These are phyloP conservation scores for Mesopsocus fuscifrons DNA, from an alignment of 2,888 invertebrate genomes.

Conservation along the genomic window DNA sequence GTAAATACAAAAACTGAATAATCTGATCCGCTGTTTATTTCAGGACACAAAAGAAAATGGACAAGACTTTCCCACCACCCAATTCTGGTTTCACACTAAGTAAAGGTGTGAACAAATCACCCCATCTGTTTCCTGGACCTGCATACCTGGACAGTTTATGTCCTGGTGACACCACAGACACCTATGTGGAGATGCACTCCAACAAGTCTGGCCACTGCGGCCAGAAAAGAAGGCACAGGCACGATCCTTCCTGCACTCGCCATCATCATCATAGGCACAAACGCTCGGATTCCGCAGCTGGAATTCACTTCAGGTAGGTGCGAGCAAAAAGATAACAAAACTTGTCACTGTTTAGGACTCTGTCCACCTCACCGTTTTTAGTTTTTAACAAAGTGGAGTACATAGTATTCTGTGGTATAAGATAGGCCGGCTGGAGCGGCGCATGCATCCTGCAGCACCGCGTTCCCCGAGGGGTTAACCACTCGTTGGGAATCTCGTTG, in stretches of 20 bases:
- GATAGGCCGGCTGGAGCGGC: too few relatives aligned
- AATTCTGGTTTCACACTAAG: constrained; percentile 7
- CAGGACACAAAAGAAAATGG: constrained; percentile 11
- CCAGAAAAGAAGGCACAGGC: constrained; percentile 11
- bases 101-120: constrained; percentile 1
- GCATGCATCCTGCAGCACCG: too few relatives aligned
- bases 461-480: too few relatives aligned
- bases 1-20: too few relatives aligned
- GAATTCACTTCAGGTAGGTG: constrained; percentile 2
- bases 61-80: constrained; percentile 2
- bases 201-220: constrained; percentile 13
- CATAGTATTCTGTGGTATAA: too few relatives aligned
- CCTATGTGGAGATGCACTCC: constrained; percentile 19
- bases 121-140: constrained; percentile 13
- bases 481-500: too few relatives aligned
- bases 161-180: constrained; percentile 20
- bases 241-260: constrained; percentile 15
- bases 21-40: too few relatives aligned
- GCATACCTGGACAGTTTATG: constrained; percentile 18
- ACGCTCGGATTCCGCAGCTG: not conserved
- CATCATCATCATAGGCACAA: constrained; percentile 14
- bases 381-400: not conserved
- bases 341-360: too few relatives aligned
- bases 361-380: too few relatives aligned
- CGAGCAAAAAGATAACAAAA: too few relatives aligned